phyloP scores from a whole-genome alignment of 2,113 vertebrate genomes.

The Petromus typicus region DNA sequence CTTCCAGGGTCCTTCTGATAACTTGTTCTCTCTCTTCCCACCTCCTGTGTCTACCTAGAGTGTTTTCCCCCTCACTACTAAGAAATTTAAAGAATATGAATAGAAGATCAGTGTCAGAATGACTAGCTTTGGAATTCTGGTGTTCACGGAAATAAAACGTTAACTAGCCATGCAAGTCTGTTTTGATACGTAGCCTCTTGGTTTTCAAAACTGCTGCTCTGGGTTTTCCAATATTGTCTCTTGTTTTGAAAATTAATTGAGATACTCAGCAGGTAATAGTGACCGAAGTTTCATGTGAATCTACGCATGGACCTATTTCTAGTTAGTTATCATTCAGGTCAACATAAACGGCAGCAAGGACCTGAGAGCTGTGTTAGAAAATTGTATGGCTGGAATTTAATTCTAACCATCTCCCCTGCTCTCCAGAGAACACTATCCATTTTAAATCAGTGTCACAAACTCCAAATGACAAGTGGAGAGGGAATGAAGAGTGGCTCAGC shows the following conservation, averaged over 20 bases:
- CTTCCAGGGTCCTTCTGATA: conserved; percentile 9
- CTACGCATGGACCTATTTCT: conserved; percentile 91
- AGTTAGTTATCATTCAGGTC: conserved; percentile 83
- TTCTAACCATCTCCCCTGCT: conserved; percentile 81
- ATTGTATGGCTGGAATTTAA: conserved; percentile 86
- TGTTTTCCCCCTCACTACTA: neutral
- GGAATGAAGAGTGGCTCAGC: neutral
- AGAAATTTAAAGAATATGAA: neutral
- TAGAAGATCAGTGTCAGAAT: neutral
- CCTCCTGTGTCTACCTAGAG: neutral
- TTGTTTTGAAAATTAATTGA: conserved; percentile 85
- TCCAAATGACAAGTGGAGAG: conserved; percentile 73
- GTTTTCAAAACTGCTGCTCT: conserved; percentile 4
- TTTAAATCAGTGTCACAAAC: conserved; percentile 82
- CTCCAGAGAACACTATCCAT: conserved; percentile 72
- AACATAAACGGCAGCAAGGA: conserved; percentile 86
- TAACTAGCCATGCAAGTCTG: neutral
- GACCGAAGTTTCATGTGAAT: conserved; percentile 91
- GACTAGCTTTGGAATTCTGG: neutral
- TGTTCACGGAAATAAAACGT: neutral
- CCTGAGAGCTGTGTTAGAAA: conserved; percentile 88
- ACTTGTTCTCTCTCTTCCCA: neutral
- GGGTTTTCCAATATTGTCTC: neutral
- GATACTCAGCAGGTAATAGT: conserved; percentile 93
- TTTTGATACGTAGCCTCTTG: conserved; percentile 9